Evolutionary conservation across 2,797 vertebrate species (phyloP).

Genomic region (Microchirus variegatus): DNA sequence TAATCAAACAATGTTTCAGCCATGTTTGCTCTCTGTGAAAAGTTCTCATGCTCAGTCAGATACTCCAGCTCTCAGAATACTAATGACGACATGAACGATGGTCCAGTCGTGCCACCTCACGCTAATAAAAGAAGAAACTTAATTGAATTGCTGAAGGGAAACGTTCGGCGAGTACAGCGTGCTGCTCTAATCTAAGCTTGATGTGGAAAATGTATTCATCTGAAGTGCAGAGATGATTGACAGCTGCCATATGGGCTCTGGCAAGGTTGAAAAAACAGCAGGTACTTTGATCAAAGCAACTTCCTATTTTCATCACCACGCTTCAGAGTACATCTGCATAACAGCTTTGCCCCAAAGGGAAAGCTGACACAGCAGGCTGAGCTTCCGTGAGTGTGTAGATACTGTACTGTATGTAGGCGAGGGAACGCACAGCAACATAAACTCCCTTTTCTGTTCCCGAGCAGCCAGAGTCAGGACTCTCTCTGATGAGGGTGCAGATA

Average conservation of each 20-base stretch:
- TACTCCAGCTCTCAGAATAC: slow-evolving; percentile 24
- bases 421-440: slow-evolving; percentile 7
- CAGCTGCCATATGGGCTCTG: slow-evolving; percentile 61
- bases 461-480: slow-evolving; percentile 32
- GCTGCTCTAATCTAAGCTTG: slow-evolving; percentile 37
- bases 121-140: slow-evolving; percentile 15
- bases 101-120: slow-evolving; percentile 22
- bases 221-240: slow-evolving; percentile 62
- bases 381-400: slow-evolving; percentile 48
- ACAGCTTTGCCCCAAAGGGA: slow-evolving; percentile 67
- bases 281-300: slow-evolving; percentile 70
- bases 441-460: slow-evolving; percentile 19
- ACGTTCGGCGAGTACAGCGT: slow-evolving; percentile 36
- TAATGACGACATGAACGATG: slow-evolving; percentile 23
- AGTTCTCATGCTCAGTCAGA: slow-evolving; percentile 11
- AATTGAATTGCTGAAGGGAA: slow-evolving; percentile 46
- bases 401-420: not conserved
- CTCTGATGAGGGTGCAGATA: slow-evolving; percentile 55
- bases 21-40: slow-evolving; percentile 38
- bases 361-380: slow-evolving; percentile 70
- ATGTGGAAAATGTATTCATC: slow-evolving; percentile 53
- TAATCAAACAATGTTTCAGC: slow-evolving; percentile 29
- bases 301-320: slow-evolving; percentile 66
- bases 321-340: slow-evolving; percentile 73
- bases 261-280: slow-evolving; percentile 45